Conservation (phyloP, 2,888 invertebrate species). For the Rhorus exstirpatorius region DNA sequence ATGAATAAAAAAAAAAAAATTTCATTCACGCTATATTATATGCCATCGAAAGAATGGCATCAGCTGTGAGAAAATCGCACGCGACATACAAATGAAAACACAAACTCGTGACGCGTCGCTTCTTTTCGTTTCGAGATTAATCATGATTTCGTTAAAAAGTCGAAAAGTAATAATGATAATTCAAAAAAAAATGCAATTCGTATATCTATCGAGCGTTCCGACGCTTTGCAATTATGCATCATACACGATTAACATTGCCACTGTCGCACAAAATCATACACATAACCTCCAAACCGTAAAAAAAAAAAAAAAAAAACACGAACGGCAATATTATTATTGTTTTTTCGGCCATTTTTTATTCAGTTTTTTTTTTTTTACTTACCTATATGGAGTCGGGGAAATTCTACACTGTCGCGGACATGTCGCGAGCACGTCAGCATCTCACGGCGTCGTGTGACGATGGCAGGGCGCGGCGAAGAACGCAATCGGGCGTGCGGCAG, state of each 20-base stretch:
- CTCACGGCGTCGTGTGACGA: conserved; percentile 78
- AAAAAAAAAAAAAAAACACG: not conserved
- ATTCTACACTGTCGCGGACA: conserved; percentile 78
- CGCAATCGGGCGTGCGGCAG: conserved; percentile 67
- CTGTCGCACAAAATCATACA: conserved; percentile 12
- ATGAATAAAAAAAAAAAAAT: not conserved
- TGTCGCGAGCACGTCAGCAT: conserved; percentile 82
- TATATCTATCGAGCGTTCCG: conserved; percentile 10
- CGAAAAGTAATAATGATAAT: no score
- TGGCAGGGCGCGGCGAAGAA: conserved; percentile 67
- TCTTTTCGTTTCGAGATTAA: not conserved
- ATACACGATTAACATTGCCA: not conserved
- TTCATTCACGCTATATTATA: no score
- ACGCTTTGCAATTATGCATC: not conserved
- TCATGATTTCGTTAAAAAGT: not conserved
- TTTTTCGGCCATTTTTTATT: not conserved
- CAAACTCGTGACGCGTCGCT: conserved; percentile 28
- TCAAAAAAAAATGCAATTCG: not conserved
- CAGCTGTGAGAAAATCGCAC: conserved; percentile 31
- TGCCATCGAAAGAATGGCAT: conserved; percentile 3
- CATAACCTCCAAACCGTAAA: conserved; percentile 45
- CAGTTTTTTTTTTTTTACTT: conserved; percentile 68
- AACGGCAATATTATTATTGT: not conserved
- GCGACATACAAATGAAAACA: conserved; percentile 44
- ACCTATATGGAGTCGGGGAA: conserved; percentile 77